Conservation (phyloP, 2,113 vertebrate genomes). For the Cebus imitator region DNA sequence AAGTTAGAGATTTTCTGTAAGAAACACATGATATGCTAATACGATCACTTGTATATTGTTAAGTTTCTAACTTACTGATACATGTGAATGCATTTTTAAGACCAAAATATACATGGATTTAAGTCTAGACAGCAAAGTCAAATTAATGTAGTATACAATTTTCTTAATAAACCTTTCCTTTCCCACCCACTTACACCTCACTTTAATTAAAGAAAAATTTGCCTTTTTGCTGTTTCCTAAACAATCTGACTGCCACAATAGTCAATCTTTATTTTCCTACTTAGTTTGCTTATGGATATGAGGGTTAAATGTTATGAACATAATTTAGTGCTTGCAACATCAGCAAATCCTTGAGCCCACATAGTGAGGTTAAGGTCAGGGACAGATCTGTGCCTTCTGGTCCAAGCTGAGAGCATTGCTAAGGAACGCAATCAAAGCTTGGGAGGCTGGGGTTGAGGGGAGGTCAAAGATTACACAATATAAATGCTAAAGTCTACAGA, state of each 20-base stretch:
- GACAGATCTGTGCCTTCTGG: background rate
- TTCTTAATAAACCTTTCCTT: background rate
- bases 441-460: background rate
- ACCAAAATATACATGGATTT: background rate
- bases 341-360: background rate
- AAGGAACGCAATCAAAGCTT: background rate
- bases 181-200: background rate
- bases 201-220: slow-evolving; percentile 21
- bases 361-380: background rate
- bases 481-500: background rate
- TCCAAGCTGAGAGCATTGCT: background rate
- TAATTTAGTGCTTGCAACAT: background rate
- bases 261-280: background rate
- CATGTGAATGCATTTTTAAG: background rate
- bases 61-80: background rate
- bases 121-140: background rate
- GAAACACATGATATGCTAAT: background rate
- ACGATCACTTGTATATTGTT: background rate
- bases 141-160: background rate
- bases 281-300: background rate
- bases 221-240: background rate
- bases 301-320: background rate
- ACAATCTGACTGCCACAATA: background rate
- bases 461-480: background rate
- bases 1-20: background rate